These are phyloP conservation scores for Lepeophtheirus nordmannii DNA, from an alignment of 2,888 invertebrate species.

Conservation along the genomic window DNA sequence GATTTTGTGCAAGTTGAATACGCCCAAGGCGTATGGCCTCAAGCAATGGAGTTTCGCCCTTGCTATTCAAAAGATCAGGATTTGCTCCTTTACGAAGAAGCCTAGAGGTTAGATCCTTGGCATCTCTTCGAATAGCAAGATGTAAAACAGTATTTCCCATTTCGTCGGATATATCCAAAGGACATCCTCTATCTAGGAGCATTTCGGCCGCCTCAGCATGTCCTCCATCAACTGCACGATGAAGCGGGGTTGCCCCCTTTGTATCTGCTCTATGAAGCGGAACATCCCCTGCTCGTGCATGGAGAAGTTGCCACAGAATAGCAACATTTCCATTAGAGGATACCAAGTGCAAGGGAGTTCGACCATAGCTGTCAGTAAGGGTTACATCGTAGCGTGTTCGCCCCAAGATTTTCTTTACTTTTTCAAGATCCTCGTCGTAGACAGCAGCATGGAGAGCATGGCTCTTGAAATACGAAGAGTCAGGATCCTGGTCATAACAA, in stretches of 20 bases:
- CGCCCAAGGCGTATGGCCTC: constrained; percentile 11
- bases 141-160: constrained; percentile 8
- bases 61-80: neutral
- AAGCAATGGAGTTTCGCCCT: constrained; percentile 1
- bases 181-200: constrained; percentile 8
- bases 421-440: constrained; percentile 9
- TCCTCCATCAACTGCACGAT: constrained; percentile 10
- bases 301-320: neutral
- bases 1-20: neutral
- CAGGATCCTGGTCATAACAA: neutral
- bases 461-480: neutral
- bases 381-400: neutral
- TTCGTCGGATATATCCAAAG: constrained; percentile 9
- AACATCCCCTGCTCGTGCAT: neutral
- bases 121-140: constrained; percentile 2
- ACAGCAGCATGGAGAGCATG: constrained; percentile 14
- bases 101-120: neutral
- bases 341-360: constrained; percentile 8
- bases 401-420: constrained; percentile 1
- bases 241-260: constrained; percentile 15
- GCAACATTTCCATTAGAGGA: neutral
- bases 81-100: constrained; percentile 14
- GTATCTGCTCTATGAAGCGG: neutral
- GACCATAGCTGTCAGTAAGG: neutral
- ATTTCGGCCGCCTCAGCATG: constrained; percentile 5